Evolutionary conservation across 2,888 invertebrate species (phyloP).

Genomic region (Cylloceria caligata): DNA sequence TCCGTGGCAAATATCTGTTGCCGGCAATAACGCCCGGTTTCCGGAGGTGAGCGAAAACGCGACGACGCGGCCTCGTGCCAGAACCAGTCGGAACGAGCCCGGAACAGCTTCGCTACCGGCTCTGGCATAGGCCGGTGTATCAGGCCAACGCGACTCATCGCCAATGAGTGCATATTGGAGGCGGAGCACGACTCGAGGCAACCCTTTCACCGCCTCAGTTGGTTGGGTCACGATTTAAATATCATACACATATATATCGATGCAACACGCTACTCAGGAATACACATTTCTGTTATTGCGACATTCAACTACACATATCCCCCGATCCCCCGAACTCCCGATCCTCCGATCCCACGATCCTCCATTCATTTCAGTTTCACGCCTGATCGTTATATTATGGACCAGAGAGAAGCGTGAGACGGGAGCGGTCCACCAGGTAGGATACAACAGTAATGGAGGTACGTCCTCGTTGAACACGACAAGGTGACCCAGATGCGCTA

Average conservation of each 20-base stretch:
- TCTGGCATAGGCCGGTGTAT: constrained; percentile 81
- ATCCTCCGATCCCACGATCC: neutral
- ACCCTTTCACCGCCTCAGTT: constrained; percentile 60
- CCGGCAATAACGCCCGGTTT: constrained; percentile 65
- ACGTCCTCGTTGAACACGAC: constrained; percentile 62
- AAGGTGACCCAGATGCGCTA: constrained; percentile 80
- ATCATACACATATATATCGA: constrained; percentile 2
- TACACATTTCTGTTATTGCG: neutral
- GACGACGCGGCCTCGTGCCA: constrained; percentile 82
- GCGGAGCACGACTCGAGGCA: constrained; percentile 79
- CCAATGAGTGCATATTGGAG: constrained; percentile 83
- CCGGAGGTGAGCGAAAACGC: constrained; percentile 71
- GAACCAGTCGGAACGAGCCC: constrained; percentile 77
- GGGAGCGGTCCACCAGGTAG: neutral
- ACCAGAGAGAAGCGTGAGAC: neutral
- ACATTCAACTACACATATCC: neutral
- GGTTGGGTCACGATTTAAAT: constrained; percentile 38
- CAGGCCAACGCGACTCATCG: constrained; percentile 82
- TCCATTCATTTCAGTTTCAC: neutral
- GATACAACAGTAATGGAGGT: neutral
- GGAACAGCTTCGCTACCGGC: constrained; percentile 68
- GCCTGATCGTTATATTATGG: constrained; percentile 5
- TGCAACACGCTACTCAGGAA: neutral
- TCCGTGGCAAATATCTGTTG: constrained; percentile 66
- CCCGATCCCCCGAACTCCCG: too few relatives aligned